phyloP scores from a whole-genome alignment of 2,113 vertebrate genomes.

The Bos indicus region DNA sequence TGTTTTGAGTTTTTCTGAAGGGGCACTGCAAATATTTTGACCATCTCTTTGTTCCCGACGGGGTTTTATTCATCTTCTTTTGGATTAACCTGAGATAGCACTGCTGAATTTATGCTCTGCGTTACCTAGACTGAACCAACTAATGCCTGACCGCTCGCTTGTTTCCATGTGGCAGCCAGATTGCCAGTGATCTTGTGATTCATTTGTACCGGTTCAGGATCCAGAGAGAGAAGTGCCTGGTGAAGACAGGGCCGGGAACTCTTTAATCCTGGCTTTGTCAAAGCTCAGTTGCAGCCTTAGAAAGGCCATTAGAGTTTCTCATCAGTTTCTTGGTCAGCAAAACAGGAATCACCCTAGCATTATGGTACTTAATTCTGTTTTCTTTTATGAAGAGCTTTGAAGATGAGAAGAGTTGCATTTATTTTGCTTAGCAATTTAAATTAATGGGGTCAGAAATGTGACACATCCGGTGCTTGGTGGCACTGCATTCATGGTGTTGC shows the following conservation, averaged over 20 bases:
- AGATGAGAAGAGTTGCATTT: constrained; percentile 36
- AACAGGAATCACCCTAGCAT: constrained; percentile 12
- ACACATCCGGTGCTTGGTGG: neutral
- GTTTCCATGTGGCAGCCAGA: constrained; percentile 28
- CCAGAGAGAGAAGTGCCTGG: neutral
- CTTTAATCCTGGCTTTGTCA: constrained; percentile 18
- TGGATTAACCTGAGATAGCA: neutral
- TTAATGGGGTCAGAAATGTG: constrained; percentile 31
- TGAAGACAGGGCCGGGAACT: neutral
- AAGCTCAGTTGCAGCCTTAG: neutral
- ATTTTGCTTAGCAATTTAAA: constrained; percentile 35
- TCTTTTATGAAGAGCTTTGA: constrained; percentile 44
- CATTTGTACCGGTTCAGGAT: neutral
- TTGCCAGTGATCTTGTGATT: constrained; percentile 22
- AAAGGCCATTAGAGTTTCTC: constrained; percentile 10
- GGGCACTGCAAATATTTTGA: neutral
- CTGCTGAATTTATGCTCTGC: neutral
- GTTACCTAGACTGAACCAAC: neutral
- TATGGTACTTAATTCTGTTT: constrained; percentile 39
- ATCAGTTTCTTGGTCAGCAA: constrained; percentile 35
- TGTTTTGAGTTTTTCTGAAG: constrained; percentile 43
- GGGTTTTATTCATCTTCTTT: neutral
- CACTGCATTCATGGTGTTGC: constrained; percentile 4
- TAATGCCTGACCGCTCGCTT: neutral
- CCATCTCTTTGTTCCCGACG: neutral